These are phyloP conservation scores for Miniopterus natalensis DNA, from an alignment of 2,113 vertebrate species.

Conservation along the genomic window DNA sequence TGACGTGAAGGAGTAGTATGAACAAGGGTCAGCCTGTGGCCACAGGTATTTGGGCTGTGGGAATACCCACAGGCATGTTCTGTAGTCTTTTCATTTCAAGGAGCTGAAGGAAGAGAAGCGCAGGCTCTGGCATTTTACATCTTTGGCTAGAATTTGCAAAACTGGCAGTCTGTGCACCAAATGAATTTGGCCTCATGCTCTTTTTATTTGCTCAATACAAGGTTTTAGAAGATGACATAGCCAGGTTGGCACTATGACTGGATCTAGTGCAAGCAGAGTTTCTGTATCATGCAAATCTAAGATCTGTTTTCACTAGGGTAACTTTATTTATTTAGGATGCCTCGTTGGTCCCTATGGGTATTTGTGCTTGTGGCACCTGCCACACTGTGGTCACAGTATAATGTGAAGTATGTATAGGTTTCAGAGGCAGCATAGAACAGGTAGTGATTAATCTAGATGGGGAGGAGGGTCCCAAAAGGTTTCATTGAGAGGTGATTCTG, in stretches of 20 bases:
- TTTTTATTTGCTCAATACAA: conserved; percentile 26
- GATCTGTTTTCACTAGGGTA: neutral
- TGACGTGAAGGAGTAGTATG: neutral
- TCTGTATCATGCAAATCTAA: neutral
- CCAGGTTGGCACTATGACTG: neutral
- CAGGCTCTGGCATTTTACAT: neutral
- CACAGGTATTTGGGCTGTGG: neutral
- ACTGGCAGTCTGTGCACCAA: neutral
- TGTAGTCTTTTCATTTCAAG: conserved; percentile 9
- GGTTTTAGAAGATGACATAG: conserved; percentile 10
- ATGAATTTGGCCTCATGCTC: neutral
- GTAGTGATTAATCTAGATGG: neutral
- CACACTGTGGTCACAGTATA: neutral
- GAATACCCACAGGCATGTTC: neutral
- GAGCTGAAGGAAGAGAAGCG: conserved; percentile 15
- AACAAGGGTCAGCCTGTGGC: neutral
- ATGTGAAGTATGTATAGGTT: neutral
- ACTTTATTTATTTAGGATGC: neutral
- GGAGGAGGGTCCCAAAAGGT: neutral
- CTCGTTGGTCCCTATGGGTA: neutral
- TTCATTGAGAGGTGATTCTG: neutral
- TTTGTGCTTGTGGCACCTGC: conserved; percentile 13
- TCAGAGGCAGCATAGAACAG: neutral
- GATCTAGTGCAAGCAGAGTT: neutral
- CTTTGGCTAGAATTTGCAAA: conserved; percentile 26